Conservation (phyloP, 2,888 invertebrate species). For the Caenorhabditis virilis region DNA sequence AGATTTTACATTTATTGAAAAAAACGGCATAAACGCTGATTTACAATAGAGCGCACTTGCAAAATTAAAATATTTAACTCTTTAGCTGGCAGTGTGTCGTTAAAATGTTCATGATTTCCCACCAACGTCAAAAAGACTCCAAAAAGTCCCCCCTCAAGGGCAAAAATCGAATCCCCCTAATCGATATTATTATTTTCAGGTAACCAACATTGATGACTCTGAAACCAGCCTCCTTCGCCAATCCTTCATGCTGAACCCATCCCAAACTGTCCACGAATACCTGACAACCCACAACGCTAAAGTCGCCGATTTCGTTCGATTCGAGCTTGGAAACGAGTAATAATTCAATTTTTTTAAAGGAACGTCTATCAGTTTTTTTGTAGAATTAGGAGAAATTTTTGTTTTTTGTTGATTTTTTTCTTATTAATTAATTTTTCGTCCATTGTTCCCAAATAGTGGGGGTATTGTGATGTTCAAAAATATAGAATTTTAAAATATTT, state of each 20-base stretch:
- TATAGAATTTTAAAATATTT: neutral
- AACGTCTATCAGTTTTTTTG: no score
- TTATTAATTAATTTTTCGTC: neutral
- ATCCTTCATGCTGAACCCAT: slow-evolving; percentile 66
- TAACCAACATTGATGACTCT: slow-evolving; percentile 61
- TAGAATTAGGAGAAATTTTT: no score
- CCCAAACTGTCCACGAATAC: slow-evolving; percentile 60
- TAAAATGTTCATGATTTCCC: no score
- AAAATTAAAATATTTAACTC: no score
- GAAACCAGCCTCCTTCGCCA: slow-evolving; percentile 65
- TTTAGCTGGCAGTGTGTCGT: no score
- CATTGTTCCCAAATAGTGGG: neutral
- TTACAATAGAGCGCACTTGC: no score
- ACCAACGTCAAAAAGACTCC: no score
- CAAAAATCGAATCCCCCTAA: neutral
- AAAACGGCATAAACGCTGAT: no score
- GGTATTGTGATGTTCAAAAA: neutral
- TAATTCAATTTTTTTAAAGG: slow-evolving; percentile 6
- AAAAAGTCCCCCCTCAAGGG: no score
- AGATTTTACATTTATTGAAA: no score
- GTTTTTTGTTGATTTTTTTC: neutral
- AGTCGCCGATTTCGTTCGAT: slow-evolving; percentile 55
- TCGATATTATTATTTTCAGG: slow-evolving; percentile 28
- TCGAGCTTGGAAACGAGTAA: slow-evolving; percentile 55
- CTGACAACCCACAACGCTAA: slow-evolving; percentile 54